Evolutionary conservation across 2,113 vertebrate species (phyloP).

Genomic region (Turnix velox): DNA sequence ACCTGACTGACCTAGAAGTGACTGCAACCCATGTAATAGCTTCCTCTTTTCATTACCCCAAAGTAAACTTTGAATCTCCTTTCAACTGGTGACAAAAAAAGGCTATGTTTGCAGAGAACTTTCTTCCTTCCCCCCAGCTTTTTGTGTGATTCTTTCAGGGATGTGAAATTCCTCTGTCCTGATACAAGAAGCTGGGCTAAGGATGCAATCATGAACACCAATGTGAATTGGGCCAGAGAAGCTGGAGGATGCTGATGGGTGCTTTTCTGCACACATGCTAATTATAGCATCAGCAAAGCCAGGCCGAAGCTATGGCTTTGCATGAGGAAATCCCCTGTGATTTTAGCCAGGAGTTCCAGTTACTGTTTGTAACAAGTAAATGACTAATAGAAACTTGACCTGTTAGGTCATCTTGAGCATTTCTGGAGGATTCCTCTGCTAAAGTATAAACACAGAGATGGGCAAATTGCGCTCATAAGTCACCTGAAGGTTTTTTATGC

Average conservation of each 20-base stretch:
- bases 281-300: background rate
- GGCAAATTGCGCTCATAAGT: background rate
- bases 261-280: background rate
- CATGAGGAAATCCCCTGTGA: background rate
- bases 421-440: background rate
- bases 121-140: background rate
- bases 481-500: background rate
- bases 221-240: background rate
- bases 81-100: background rate
- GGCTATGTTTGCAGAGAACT: background rate
- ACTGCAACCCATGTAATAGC: background rate
- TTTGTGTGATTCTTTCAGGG: constrained; percentile 17
- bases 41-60: background rate
- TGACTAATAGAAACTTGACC: background rate
- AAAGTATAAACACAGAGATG: background rate
- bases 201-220: background rate
- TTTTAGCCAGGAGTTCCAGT: background rate
- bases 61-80: background rate
- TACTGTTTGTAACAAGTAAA: background rate
- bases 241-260: background rate
- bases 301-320: background rate
- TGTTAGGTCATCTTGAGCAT: background rate
- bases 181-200: background rate
- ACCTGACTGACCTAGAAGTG: background rate
- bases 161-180: background rate